A percentile compares a stretch with the other conserved stretches of the same genome.
Conservation (phyloP, 2,888 invertebrate genomes). For the Micropterix aruncella region DNA sequence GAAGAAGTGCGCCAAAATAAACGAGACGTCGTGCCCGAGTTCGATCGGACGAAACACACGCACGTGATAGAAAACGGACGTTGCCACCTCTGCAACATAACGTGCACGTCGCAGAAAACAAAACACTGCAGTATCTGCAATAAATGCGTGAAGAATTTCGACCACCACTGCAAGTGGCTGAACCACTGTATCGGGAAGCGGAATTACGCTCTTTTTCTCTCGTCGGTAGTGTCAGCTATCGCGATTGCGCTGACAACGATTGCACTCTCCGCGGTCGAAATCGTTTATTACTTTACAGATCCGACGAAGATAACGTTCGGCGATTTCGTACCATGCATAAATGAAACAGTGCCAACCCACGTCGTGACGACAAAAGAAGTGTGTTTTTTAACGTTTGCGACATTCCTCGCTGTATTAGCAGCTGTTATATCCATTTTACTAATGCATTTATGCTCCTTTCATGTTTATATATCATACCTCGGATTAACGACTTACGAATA, state of each 20-base stretch:
- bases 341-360: constrained; percentile 9
- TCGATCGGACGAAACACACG: constrained; percentile 74
- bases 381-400: constrained; percentile 25
- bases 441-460: constrained; percentile 76
- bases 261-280: constrained; percentile 53
- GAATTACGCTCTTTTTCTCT: constrained; percentile 76
- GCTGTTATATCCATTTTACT: constrained; percentile 63
- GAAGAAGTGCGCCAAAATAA: constrained; percentile 51
- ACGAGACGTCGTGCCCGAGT: constrained; percentile 58
- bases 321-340: constrained; percentile 15
- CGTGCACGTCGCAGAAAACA: constrained; percentile 57
- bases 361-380: constrained; percentile 20
- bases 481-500: constrained; percentile 87
- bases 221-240: constrained; percentile 67
- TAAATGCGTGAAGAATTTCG: constrained; percentile 90
- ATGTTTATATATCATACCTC: constrained; percentile 70
- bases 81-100: constrained; percentile 84
- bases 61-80: constrained; percentile 94
- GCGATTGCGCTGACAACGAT: constrained; percentile 56
- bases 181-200: constrained; percentile 92
- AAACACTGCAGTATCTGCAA: constrained; percentile 97
- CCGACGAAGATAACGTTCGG: constrained; percentile 38
- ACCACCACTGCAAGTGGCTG: constrained; percentile 98
- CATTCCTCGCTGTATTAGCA: constrained; percentile 53
- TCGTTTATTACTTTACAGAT: constrained; percentile 48